These are phyloP conservation scores for Hylomyscus alleni DNA, from an alignment of 2,797 vertebrate species.

Conservation along the genomic window DNA sequence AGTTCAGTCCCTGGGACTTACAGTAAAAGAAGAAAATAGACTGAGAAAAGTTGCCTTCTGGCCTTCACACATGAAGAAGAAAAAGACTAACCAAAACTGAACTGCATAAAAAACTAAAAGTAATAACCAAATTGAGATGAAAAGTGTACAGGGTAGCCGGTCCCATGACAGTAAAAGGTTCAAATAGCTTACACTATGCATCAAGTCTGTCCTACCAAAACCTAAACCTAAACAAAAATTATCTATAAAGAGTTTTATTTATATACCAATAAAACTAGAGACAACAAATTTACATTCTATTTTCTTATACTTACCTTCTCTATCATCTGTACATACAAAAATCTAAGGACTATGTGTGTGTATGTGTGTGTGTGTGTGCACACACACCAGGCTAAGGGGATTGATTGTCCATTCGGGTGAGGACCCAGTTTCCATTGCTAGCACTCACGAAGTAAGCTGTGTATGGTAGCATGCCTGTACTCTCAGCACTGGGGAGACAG, in stretches of 20 bases:
- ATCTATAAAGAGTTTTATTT: background rate
- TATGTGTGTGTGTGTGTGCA: background rate
- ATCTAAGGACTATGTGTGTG: background rate
- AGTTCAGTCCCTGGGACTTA: background rate
- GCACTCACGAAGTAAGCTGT: background rate
- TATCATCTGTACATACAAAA: background rate
- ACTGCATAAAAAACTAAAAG: constrained; percentile 47
- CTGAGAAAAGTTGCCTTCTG: background rate
- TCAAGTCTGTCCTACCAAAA: constrained; percentile 3
- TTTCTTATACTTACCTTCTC: background rate
- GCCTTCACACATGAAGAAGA: background rate
- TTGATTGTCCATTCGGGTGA: background rate
- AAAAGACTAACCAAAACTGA: background rate
- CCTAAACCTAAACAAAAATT: background rate
- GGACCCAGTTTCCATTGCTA: background rate
- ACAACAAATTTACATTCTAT: constrained; percentile 22
- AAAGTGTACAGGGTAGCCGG: constrained; percentile 4
- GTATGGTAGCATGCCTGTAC: background rate
- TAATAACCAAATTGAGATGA: constrained; percentile 47
- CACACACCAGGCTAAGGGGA: background rate
- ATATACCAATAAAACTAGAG: background rate
- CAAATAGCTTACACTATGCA: background rate
- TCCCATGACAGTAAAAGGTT: background rate
- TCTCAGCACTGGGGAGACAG: background rate
- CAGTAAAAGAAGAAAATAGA: background rate